Evolutionary conservation across 2,888 invertebrate genomes (phyloP).

Genomic region (Dynastes tityus): DNA sequence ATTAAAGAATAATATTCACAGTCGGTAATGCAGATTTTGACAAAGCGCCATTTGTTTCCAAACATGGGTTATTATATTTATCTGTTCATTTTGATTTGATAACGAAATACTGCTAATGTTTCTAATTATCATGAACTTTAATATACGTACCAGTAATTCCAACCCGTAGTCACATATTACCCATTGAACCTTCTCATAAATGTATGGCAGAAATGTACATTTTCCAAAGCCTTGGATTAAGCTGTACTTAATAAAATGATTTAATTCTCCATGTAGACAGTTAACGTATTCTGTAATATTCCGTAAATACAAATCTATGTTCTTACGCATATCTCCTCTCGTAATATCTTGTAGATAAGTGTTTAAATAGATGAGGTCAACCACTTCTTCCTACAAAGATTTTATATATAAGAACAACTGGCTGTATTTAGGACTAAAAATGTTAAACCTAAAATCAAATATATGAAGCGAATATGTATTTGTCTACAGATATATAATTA

Average conservation of each 20-base stretch:
- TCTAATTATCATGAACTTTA: no score
- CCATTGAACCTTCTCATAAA: conserved; percentile 49
- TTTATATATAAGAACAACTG: not conserved
- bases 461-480: no score
- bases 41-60: no score
- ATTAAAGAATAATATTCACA: no score
- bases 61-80: no score
- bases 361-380: not conserved
- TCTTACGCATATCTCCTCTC: not conserved
- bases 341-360: not conserved
- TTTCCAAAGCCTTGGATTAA: conserved; percentile 52
- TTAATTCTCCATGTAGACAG: conserved; percentile 20
- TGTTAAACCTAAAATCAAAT: no score
- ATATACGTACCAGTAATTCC: conserved; percentile 51
- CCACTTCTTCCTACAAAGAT: conserved; percentile 18
- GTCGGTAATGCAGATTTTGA: no score
- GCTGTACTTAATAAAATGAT: conserved; percentile 41
- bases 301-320: conserved; percentile 13
- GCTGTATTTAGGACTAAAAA: not conserved
- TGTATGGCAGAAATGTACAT: conserved; percentile 52
- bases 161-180: conserved; percentile 52
- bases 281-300: conserved; percentile 17
- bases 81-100: no score
- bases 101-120: no score
- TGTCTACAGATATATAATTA: no score